These are phyloP conservation scores for Hoplostethus mediterraneus DNA, from an alignment of 2,797 vertebrate species.

Conservation along the genomic window DNA sequence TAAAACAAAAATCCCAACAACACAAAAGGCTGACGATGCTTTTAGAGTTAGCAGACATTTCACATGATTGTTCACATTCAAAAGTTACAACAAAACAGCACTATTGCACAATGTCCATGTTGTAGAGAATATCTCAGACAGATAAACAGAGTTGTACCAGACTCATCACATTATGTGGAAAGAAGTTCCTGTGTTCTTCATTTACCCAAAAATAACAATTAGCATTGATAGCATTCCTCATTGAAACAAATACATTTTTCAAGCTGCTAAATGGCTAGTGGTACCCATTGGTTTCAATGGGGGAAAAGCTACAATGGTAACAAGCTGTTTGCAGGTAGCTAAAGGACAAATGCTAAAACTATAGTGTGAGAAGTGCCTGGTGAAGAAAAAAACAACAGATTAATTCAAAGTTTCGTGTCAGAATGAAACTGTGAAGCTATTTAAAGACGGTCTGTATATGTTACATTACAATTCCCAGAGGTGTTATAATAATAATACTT, in stretches of 20 bases:
- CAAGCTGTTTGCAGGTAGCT: not conserved
- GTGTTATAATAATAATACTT: conserved; percentile 55
- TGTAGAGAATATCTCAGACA: conserved; percentile 51
- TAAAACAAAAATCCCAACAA: conserved; percentile 21
- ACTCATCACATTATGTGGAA: conserved; percentile 14
- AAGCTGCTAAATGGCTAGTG: not conserved
- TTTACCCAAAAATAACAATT: not conserved
- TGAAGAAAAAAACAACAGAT: conserved; percentile 19
- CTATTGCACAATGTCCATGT: conserved; percentile 59
- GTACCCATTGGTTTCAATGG: not conserved
- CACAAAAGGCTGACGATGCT: conserved; percentile 38
- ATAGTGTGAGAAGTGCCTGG: conserved; percentile 10
- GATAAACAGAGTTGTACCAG: conserved; percentile 48
- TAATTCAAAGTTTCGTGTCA: conserved; percentile 49
- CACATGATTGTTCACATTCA: conserved; percentile 62
- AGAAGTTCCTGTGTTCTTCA: not conserved
- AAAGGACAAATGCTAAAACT: conserved; percentile 12
- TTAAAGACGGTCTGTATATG: conserved; percentile 47
- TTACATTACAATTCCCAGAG: conserved; percentile 75
- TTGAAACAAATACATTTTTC: not conserved
- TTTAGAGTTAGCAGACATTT: conserved; percentile 52
- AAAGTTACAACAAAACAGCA: conserved; percentile 70
- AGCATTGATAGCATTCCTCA: not conserved
- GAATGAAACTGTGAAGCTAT: conserved; percentile 47
- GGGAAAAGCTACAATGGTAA: not conserved